Evolutionary conservation across 2,888 invertebrate genomes (phyloP).

Genomic region (Cryptophagus acutangulus): DNA sequence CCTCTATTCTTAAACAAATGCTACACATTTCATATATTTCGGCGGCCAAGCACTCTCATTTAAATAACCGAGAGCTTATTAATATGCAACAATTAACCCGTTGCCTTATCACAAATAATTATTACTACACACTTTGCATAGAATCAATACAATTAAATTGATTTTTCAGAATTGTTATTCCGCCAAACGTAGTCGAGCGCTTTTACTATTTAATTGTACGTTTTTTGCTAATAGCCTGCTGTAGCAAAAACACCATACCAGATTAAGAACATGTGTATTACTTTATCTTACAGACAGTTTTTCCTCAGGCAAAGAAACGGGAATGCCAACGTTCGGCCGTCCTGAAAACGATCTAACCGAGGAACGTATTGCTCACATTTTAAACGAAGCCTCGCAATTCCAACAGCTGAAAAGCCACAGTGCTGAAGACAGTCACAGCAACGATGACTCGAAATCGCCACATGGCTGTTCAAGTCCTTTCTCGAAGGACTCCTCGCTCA

Average conservation of each 20-base stretch:
- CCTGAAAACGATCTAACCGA: slow-evolving; percentile 76
- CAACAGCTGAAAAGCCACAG: slow-evolving; percentile 58
- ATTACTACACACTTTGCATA: too few species aligned
- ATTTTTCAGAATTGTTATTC: not conserved
- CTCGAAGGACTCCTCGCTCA: slow-evolving; percentile 68
- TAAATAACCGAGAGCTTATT: not conserved
- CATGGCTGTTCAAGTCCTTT: slow-evolving; percentile 78
- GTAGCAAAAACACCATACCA: slow-evolving; percentile 20
- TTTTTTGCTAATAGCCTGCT: slow-evolving; percentile 15
- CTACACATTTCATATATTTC: too few species aligned
- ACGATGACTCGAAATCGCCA: slow-evolving; percentile 77
- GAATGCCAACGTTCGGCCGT: slow-evolving; percentile 72
- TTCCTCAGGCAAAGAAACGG: slow-evolving; percentile 73
- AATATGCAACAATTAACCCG: too few species aligned
- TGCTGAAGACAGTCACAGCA: slow-evolving; percentile 60
- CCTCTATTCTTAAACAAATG: slow-evolving; percentile 4
- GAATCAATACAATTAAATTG: too few species aligned
- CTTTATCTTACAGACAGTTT: slow-evolving; percentile 46
- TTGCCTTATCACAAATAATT: not conserved
- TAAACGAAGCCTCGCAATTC: slow-evolving; percentile 86
- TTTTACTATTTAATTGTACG: slow-evolving; percentile 2
- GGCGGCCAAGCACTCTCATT: not conserved
- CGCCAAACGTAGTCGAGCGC: not conserved
- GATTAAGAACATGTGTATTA: slow-evolving; percentile 19
- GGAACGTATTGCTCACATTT: slow-evolving; percentile 88